Evolutionary conservation across 1,140 invertebrate species (phyloP).

Genomic region (Panagrolaimus sp.): DNA sequence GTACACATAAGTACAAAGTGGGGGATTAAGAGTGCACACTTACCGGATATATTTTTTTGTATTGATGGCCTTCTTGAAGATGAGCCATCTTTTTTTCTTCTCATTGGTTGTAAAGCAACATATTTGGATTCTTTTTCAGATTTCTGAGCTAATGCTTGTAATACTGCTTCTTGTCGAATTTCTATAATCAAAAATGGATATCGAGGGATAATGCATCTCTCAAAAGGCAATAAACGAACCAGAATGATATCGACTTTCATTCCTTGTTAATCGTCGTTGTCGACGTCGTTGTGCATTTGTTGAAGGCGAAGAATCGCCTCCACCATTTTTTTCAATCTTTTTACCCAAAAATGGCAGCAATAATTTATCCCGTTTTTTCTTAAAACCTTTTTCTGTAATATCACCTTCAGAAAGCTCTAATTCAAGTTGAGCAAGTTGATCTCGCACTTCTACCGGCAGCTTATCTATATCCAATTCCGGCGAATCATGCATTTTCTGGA

Average conservation of each 20-base stretch:
- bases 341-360: slow-evolving; percentile 69
- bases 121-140: slow-evolving; percentile 48
- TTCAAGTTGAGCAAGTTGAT: slow-evolving; percentile 83
- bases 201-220: no score
- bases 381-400: slow-evolving; percentile 98
- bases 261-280: slow-evolving; percentile 79
- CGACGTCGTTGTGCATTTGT: slow-evolving; percentile 68
- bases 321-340: slow-evolving; percentile 20
- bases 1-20: no score
- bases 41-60: not conserved
- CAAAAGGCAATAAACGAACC: no score
- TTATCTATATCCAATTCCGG: slow-evolving; percentile 40
- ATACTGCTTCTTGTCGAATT: slow-evolving; percentile 95
- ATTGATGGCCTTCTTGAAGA: slow-evolving; percentile 9
- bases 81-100: slow-evolving; percentile 26
- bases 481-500: slow-evolving; percentile 61
- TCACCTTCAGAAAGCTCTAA: slow-evolving; percentile 92
- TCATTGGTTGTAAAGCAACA: slow-evolving; percentile 58
- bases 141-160: slow-evolving; percentile 81
- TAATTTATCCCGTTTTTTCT: slow-evolving; percentile 85
- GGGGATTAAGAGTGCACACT: no score
- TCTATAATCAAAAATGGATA: no score
- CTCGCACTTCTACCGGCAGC: slow-evolving; percentile 73
- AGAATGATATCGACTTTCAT: slow-evolving; percentile 91
- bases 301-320: slow-evolving; percentile 62